Evolutionary conservation across 1,140 invertebrate species (phyloP).

Genomic region (Capitella teleta): DNA sequence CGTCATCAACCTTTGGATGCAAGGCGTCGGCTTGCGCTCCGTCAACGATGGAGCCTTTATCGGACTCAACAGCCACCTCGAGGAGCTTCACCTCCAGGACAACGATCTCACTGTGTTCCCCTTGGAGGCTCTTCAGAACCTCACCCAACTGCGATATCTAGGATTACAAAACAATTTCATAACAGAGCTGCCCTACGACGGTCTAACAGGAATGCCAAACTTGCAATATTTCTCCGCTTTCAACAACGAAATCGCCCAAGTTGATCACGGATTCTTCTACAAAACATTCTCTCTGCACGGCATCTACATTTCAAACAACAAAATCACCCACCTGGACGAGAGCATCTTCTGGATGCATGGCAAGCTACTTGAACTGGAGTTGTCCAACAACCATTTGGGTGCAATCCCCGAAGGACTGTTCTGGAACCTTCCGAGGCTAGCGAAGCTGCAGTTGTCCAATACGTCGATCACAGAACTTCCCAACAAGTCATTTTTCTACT

Average conservation of each 20-base stretch:
- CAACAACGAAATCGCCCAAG: slow-evolving; percentile 70
- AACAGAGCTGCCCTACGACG: too few species aligned
- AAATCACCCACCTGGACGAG: slow-evolving; percentile 58
- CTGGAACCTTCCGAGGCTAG: slow-evolving; percentile 48
- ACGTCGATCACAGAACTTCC: slow-evolving; percentile 53
- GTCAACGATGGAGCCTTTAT: neutral
- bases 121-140: neutral
- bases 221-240: too few species aligned
- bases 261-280: too few species aligned
- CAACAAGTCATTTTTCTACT: too few species aligned
- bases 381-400: slow-evolving; percentile 54
- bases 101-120: slow-evolving; percentile 58
- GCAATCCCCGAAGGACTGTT: slow-evolving; percentile 28
- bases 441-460: slow-evolving; percentile 57
- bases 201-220: too few species aligned
- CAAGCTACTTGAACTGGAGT: slow-evolving; percentile 60
- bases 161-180: slow-evolving; percentile 4
- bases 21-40: neutral
- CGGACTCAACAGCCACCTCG: slow-evolving; percentile 49
- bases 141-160: neutral
- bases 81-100: slow-evolving; percentile 68
- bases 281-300: too few species aligned
- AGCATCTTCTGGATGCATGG: slow-evolving; percentile 52
- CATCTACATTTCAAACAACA: slow-evolving; percentile 70
- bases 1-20: neutral